Evolutionary conservation across 2,113 vertebrate genomes (phyloP).

Genomic region (Hydropotes inermis): DNA sequence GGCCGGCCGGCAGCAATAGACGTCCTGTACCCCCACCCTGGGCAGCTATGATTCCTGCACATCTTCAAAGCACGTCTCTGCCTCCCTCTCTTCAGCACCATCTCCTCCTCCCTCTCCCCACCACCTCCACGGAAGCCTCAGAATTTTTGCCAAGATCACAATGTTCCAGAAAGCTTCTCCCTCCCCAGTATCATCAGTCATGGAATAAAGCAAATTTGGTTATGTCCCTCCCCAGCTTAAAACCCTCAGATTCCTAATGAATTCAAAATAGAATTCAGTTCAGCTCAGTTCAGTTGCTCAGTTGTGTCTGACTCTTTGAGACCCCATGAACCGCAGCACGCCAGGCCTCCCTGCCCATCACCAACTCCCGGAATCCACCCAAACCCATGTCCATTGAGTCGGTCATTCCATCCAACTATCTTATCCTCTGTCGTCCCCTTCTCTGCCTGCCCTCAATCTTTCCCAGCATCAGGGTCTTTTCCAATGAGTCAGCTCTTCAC

Average conservation of each 20-base stretch:
- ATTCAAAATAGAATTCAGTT: not conserved
- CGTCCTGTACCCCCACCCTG: rapidly evolving
- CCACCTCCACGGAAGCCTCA: not conserved
- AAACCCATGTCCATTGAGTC: too few species aligned
- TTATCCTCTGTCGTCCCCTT: too few species aligned
- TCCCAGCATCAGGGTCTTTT: too few species aligned
- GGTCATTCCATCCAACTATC: too few species aligned
- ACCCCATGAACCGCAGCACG: too few species aligned
- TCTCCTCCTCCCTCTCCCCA: not conserved
- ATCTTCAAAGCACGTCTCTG: rapidly evolving
- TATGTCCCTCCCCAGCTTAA: not conserved
- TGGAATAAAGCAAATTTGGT: not conserved
- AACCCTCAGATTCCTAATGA: not conserved
- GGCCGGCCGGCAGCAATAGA: rapidly evolving
- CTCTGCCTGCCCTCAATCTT: too few species aligned
- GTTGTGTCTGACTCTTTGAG: rapidly evolving
- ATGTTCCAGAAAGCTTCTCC: not conserved
- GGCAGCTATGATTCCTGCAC: not conserved
- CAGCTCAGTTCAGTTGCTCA: too few species aligned
- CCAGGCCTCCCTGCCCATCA: too few species aligned
- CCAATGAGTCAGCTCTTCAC: too few species aligned
- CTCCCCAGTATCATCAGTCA: not conserved
- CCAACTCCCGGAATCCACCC: too few species aligned
- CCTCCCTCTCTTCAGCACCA: not conserved
- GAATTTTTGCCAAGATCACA: not conserved